Conservation (phyloP, 2,888 invertebrate genomes). For the Abrostola tripartita region DNA sequence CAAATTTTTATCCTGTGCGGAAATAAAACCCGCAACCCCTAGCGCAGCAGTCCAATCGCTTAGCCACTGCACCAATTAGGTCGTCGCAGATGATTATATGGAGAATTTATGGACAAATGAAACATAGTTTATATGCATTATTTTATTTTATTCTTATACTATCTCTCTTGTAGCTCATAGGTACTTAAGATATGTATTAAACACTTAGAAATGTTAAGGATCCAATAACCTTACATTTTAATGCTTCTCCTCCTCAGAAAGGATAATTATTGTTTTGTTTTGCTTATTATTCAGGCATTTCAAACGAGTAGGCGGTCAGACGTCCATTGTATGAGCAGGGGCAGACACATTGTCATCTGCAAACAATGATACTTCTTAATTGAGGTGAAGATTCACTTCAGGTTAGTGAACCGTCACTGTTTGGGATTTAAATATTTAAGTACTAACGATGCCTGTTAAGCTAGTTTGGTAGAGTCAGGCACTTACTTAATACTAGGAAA, state of each 20-base stretch:
- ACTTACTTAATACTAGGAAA: too few relatives aligned
- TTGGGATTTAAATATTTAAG: neutral
- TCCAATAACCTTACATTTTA: neutral
- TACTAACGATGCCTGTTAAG: neutral
- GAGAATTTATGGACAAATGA: too few relatives aligned
- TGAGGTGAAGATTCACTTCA: conserved; percentile 51
- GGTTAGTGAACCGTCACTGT: conserved; percentile 38
- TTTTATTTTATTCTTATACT: too few relatives aligned
- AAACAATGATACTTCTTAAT: conserved; percentile 61
- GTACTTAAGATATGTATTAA: neutral
- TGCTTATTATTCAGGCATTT: conserved; percentile 47
- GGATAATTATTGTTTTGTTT: conserved; percentile 34
- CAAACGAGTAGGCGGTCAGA: conserved; percentile 53
- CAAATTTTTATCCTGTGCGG: too few relatives aligned
- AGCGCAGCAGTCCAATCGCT: too few relatives aligned
- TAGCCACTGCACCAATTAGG: too few relatives aligned
- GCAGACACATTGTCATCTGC: conserved; percentile 50
- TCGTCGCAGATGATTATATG: too few relatives aligned
- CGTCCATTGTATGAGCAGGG: conserved; percentile 54
- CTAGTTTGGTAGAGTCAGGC: neutral
- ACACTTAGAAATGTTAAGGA: neutral
- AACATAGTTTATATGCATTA: too few relatives aligned
- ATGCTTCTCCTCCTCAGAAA: conserved; percentile 16
- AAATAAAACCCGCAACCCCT: too few relatives aligned
- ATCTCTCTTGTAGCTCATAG: too few relatives aligned